Conservation (phyloP, 2,888 invertebrate species). For the Drosophila quinaria region DNA sequence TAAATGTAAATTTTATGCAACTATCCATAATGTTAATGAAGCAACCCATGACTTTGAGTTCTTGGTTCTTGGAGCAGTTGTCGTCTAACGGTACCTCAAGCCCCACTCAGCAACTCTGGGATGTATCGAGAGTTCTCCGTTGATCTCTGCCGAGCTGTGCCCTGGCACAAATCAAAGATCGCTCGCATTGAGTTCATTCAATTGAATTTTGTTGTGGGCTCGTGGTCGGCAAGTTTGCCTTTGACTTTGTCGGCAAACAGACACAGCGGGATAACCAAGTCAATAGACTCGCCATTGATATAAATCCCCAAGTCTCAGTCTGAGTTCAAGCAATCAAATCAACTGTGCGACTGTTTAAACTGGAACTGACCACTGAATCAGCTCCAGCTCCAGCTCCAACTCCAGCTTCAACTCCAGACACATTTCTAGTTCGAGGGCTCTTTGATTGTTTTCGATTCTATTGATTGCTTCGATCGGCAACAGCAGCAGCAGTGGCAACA, state of each 20-base stretch:
- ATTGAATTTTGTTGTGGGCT: constrained; percentile 63
- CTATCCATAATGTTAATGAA: constrained; percentile 77
- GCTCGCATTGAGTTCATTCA: constrained; percentile 47
- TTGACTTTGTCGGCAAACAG: constrained; percentile 79
- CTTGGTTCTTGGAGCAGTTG: constrained; percentile 9
- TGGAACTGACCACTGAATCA: constrained; percentile 54
- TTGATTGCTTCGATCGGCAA: constrained; percentile 55
- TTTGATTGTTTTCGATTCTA: constrained; percentile 61
- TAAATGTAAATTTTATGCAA: too few species aligned
- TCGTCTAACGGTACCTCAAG: constrained; percentile 46
- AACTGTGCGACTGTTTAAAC: too few species aligned
- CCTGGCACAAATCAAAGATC: constrained; percentile 60
- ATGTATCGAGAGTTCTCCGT: constrained; percentile 21
- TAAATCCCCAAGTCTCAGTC: constrained; percentile 42
- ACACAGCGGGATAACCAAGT: constrained; percentile 64
- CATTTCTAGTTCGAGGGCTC: constrained; percentile 33
- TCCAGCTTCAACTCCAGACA: constrained; percentile 16
- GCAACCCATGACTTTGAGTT: constrained; percentile 39
- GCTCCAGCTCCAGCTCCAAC: constrained; percentile 21
- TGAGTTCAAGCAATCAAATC: constrained; percentile 53
- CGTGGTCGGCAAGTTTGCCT: constrained; percentile 65
- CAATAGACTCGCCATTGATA: constrained; percentile 44
- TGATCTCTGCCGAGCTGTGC: constrained; percentile 9
- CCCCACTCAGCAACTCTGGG: too few species aligned
- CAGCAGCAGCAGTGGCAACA: constrained; percentile 62